Conservation (phyloP, 1,140 invertebrate genomes). For the Geopemphigus sp. region DNA sequence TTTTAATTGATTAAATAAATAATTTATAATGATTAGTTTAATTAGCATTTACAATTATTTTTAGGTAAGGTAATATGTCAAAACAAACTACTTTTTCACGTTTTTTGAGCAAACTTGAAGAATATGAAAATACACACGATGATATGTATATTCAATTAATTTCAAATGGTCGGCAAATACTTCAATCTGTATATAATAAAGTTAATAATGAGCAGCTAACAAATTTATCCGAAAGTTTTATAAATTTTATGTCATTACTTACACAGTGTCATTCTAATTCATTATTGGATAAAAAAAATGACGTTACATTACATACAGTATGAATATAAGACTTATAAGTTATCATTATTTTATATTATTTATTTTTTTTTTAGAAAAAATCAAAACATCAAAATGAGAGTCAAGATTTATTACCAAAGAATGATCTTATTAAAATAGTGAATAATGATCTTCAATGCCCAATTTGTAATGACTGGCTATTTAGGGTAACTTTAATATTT, state of each 20-base stretch:
- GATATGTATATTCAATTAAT: background rate
- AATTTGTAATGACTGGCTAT: constrained; percentile 27
- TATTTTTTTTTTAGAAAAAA: background rate
- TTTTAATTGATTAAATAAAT: too few relatives aligned
- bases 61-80: background rate
- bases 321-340: background rate
- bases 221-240: constrained; percentile 14
- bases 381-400: constrained; percentile 26
- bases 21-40: too few relatives aligned
- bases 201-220: constrained; percentile 8
- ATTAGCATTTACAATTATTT: background rate
- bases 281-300: background rate
- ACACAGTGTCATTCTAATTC: background rate
- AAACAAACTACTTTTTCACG: background rate
- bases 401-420: constrained; percentile 14
- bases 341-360: background rate
- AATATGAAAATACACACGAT: constrained; percentile 6
- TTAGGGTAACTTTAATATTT: constrained; percentile 17
- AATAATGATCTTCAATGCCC: constrained; percentile 35
- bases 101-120: constrained; percentile 1
- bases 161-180: background rate
- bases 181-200: background rate
- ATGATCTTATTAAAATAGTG: constrained; percentile 14
- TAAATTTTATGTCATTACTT: constrained; percentile 19
- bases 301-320: background rate